Evolutionary conservation across 2,888 invertebrate species (phyloP), one percentile per base, ranked within the genome.

Genomic region (Allygus modestus): DNA sequence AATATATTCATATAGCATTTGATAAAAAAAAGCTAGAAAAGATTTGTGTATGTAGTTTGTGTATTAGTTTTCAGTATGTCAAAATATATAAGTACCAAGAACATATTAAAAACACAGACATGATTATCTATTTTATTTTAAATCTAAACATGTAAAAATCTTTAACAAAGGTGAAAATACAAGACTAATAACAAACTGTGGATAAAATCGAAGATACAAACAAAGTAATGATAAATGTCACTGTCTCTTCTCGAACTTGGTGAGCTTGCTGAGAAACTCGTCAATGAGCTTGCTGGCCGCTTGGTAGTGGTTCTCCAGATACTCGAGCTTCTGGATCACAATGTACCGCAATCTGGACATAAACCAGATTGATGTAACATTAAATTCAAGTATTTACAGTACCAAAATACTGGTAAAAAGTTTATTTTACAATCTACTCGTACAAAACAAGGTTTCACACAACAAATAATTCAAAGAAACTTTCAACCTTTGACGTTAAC

Each of bases 281-380:
- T 79, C 58, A 17, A 58, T 51, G 23, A 79, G 79, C 28, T 58
- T 54, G 37, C 51, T 79, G 20, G 58, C 54, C 31, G 54, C 58
- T 37, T 58, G 79, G 58, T 79, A 58, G 79, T 79, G 79, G 54
- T 79, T 79, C 23, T 79, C 79, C 31, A 79, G 23, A 46, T 79
- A 79, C 37, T 79, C 79, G n/a, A 79, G 37, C 37, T 79, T 79
- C 37, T 79, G 79, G 23, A 79, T 33, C 11, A 79, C 37, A 20
- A 79, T 79, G 37, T 79, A 79, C 1, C 79, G 79, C 17, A 79
- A 58, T 51, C 79, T 79, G 20, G 26, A 77, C 5, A 37, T 37
- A 37, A 37, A 37, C 5, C 9, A 37, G 37, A 37, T 37, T 37
- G 37, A 7, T 37, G 5, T 37, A 46, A 37, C 37, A 11, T 46